A percentile compares a stretch with the other conserved stretches of the same genome.
phyloP scores from a whole-genome alignment of 2,888 invertebrate species.

The Epirrhoe alternata region DNA sequence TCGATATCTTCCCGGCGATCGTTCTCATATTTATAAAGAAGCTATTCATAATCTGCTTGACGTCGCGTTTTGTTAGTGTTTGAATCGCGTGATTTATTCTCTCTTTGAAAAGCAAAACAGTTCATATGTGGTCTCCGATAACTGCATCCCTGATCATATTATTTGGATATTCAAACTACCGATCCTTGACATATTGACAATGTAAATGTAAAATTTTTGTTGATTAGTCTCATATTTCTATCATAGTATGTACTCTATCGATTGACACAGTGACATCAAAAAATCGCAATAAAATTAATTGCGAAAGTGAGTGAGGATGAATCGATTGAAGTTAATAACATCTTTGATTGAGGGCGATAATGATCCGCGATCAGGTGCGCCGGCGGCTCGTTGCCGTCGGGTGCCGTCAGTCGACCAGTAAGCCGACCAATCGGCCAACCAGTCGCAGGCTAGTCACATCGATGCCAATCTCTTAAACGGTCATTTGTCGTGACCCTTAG shows the following conservation, averaged over 20 bases:
- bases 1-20: conserved; percentile 53
- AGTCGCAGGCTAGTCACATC: conserved; percentile 39
- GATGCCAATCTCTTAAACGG: conserved; percentile 80
- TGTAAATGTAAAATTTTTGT: conserved; percentile 25
- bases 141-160: conserved; percentile 25
- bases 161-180: conserved; percentile 20
- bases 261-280: conserved; percentile 48
- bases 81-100: conserved; percentile 71
- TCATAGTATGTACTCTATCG: conserved; percentile 17
- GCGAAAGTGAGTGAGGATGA: conserved; percentile 56
- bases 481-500: conserved; percentile 66
- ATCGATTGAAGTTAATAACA: conserved; percentile 72
- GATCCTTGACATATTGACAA: conserved; percentile 18
- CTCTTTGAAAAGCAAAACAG: conserved; percentile 45
- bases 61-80: conserved; percentile 60
- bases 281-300: conserved; percentile 41
- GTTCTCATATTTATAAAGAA: conserved; percentile 57
- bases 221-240: conserved; percentile 10
- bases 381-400: background rate
- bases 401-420: conserved; percentile 69
- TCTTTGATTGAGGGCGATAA: conserved; percentile 76
- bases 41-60: conserved; percentile 66
- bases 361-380: conserved; percentile 73
- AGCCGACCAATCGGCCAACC: conserved; percentile 60
- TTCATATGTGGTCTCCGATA: conserved; percentile 23